Base-by-base conservation (phyloP, 2,797 vertebrate genomes). In the Danio aesculapii region DNA sequence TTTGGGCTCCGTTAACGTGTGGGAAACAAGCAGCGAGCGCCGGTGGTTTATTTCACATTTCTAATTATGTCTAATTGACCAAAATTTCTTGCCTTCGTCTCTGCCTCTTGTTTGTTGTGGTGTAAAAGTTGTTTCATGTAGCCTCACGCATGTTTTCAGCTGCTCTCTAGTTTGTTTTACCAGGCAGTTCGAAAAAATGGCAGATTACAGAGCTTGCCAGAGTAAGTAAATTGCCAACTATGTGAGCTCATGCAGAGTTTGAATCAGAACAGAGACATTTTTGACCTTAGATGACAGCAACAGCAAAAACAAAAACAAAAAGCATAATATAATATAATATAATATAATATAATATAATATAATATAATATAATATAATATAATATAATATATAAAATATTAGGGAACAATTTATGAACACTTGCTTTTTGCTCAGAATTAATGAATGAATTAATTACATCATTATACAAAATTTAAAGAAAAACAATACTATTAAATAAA, bases 21-120 rank as follows among this genome's bases (percentile, higher is more conserved):
- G 55, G 64, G 53, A 78, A 66, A 78, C 64, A 64, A 69, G 64
- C 55, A 69, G 75, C 9, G 75, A 77, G 55, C 64, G 41, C 53
- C 10, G 21, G 53, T 14, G 64, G 44, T 78, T 78, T 68, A 58
- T 69, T 58, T 59, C 76, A 78, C 39, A 50, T 78, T 69, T 78
- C 76, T 78, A 78, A 78, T 78, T 78, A 59, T n/a, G 21, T 69
- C 44, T 77, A 77, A 77, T 77, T 68, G 64, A 77, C 75, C 47
- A 12, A 58, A 72, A 53, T 14, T 44, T 72, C 53, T 44, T 8
- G 12, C 44, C 14, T 58, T 72, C 19, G 53, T 57, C 39, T 44
- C 53, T 41, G 6, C 9, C 53, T 78, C 58, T 66, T 0, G 2
- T 68, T 77, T 78, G 59, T 78, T 69, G 64, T 69, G 64, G 64